These are phyloP conservation scores for Grantiella picta DNA, from an alignment of 2,113 vertebrate species.

Conservation along the genomic window DNA sequence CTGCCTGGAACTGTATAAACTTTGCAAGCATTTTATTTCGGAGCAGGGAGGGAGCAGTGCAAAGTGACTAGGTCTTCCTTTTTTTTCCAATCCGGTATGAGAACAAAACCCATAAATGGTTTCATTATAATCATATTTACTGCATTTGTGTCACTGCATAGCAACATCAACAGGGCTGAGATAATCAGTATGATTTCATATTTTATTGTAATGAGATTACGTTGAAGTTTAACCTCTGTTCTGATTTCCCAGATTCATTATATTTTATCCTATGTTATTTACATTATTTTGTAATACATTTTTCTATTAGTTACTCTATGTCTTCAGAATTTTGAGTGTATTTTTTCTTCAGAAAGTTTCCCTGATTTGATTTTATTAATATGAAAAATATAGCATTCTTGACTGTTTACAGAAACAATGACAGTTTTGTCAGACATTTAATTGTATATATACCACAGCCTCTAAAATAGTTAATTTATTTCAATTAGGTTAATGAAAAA, in stretches of 20 bases:
- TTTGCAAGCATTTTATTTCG: background rate
- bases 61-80: background rate
- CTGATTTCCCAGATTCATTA: background rate
- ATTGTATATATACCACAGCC: background rate
- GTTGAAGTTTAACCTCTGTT: background rate
- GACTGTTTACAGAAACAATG: background rate
- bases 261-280: background rate
- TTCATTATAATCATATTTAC: slow-evolving; percentile 27
- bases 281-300: background rate
- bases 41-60: background rate
- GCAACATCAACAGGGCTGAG: background rate
- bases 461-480: background rate
- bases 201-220: slow-evolving; percentile 11
- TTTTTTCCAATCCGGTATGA: background rate
- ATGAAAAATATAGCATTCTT: background rate
- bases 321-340: background rate
- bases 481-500: background rate
- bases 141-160: background rate
- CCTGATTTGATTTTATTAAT: background rate
- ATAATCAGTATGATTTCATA: slow-evolving; percentile 31
- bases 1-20: background rate
- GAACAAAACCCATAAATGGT: background rate
- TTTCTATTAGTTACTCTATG: background rate
- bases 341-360: background rate
- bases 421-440: background rate